phyloP scores from a whole-genome alignment of 30 jellyfish, hydroid and myxozoan genomes.

The Hydractinia symbiolongicarpus region DNA sequence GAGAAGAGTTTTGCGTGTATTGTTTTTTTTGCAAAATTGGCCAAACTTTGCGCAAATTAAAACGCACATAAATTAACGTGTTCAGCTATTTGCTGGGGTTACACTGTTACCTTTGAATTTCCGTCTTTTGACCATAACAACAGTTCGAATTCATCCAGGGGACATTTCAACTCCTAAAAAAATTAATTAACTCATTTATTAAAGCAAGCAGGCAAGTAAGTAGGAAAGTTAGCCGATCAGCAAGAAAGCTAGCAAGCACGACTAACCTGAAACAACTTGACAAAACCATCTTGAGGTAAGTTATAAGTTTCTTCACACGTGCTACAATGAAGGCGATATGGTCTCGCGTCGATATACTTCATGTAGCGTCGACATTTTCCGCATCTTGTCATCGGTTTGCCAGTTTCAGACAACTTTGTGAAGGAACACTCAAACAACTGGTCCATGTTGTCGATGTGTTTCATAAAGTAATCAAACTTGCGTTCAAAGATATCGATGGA shows the following conservation, averaged over 20 bases:
- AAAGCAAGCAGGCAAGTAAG: not conserved
- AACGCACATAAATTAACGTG: no score
- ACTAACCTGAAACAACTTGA: slow-evolving; percentile 72
- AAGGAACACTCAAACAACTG: slow-evolving; percentile 87
- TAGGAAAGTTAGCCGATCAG: no score
- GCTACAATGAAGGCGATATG: slow-evolving; percentile 83
- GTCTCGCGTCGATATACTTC: slow-evolving; percentile 71
- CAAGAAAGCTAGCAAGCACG: no score
- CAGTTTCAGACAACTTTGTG: slow-evolving; percentile 87
- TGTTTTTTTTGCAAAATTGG: no score
- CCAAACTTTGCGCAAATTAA: no score
- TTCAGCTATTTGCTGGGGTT: no score
- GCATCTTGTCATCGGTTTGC: slow-evolving; percentile 76
- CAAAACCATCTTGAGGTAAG: slow-evolving; percentile 70
- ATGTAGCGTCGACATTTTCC: slow-evolving; percentile 44
- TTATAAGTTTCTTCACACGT: slow-evolving; percentile 84
- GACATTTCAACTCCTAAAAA: slow-evolving; percentile 74
- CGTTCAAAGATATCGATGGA: slow-evolving; percentile 67
- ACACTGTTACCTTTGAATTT: slow-evolving; percentile 49
- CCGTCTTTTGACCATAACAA: slow-evolving; percentile 67
- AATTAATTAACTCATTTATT: not conserved
- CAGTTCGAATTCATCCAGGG: slow-evolving; percentile 88
- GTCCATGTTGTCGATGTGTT: slow-evolving; percentile 83
- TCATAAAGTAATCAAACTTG: slow-evolving; percentile 65
- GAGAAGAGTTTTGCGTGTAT: no score